A percentile compares a stretch with the other conserved stretches of the same genome.
Conservation (phyloP, 1,140 invertebrate species). For the Apis laboriosa region DNA sequence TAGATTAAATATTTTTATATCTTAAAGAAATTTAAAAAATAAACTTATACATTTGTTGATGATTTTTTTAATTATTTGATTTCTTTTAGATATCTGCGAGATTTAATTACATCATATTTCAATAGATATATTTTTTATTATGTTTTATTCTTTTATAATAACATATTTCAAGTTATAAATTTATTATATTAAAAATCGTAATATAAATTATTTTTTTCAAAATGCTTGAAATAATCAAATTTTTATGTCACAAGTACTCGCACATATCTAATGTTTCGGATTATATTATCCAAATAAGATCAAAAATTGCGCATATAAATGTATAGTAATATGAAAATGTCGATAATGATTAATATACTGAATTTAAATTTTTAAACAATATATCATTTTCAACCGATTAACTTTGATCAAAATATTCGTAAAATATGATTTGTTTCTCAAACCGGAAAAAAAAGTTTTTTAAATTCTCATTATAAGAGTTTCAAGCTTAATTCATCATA, state of each 20-base stretch:
- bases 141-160: constrained; percentile 10
- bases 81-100: not conserved
- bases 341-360: not conserved
- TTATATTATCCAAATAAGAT: not conserved
- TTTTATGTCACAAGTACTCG: not conserved
- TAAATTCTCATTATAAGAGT: not conserved
- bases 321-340: not conserved
- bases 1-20: too few species aligned
- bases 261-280: not conserved
- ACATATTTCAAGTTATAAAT: not conserved
- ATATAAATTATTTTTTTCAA: not conserved
- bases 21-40: not conserved
- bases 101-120: not conserved
- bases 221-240: not conserved
- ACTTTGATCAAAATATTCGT: not conserved
- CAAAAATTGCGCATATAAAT: not conserved
- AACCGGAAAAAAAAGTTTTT: not conserved
- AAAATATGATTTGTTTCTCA: not conserved
- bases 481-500: not conserved
- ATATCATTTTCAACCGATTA: not conserved
- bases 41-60: not conserved
- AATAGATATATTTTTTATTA: not conserved
- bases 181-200: not conserved
- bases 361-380: not conserved
- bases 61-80: too few species aligned